Conservation (phyloP, 1,140 invertebrate species). For the Cotesia glomerata region DNA sequence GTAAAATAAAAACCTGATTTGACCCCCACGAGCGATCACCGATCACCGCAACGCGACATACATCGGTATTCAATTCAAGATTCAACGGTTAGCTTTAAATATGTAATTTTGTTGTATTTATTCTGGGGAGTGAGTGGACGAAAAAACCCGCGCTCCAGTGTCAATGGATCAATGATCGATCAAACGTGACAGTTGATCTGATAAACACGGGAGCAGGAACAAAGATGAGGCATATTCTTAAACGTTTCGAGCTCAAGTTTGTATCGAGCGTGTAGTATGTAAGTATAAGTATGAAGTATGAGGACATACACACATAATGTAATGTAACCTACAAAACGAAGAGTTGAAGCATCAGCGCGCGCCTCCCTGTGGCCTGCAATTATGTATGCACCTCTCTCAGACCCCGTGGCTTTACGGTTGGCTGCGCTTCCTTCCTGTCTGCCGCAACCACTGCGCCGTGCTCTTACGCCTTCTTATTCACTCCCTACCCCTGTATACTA, state of each 20-base stretch:
- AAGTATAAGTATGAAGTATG: neutral
- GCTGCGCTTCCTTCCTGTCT: slow-evolving; percentile 63
- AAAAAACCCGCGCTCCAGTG: no score
- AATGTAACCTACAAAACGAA: slow-evolving; percentile 19
- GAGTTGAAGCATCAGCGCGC: slow-evolving; percentile 13
- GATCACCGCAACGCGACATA: no score
- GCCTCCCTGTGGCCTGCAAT: slow-evolving; percentile 50
- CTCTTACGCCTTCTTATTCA: slow-evolving; percentile 32
- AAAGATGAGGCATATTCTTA: neutral
- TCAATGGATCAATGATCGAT: neutral
- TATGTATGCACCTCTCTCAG: slow-evolving; percentile 56
- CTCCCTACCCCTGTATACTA: neutral
- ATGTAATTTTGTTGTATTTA: no score
- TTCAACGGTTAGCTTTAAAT: no score
- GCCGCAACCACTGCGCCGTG: slow-evolving; percentile 47
- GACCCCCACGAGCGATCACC: no score
- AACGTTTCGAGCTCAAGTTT: neutral
- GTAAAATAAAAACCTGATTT: no score
- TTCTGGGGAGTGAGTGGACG: no score
- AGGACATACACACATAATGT: neutral
- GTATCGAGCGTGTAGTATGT: neutral
- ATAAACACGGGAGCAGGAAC: neutral
- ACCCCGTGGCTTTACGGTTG: slow-evolving; percentile 58
- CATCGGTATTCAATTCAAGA: no score
- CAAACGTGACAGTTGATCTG: neutral